Evolutionary conservation across 2,888 invertebrate species (phyloP).

Genomic region (Gastrophysa polygoni): DNA sequence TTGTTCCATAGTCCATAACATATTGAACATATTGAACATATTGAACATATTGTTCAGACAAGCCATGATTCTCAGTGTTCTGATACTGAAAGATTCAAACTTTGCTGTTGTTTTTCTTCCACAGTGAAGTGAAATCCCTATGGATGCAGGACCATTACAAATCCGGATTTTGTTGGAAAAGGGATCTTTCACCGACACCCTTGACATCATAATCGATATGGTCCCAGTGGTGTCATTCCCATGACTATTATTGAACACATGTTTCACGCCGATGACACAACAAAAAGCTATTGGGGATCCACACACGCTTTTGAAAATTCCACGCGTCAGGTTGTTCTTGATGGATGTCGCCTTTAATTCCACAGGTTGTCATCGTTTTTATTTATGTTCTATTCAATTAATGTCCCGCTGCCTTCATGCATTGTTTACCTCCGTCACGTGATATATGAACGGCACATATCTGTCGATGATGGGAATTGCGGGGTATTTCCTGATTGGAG

Average conservation of each 20-base stretch:
- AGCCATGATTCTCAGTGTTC: too few species aligned
- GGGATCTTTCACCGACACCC: too few species aligned
- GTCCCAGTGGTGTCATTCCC: constrained; percentile 10
- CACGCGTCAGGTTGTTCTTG: constrained; percentile 15
- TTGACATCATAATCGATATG: too few species aligned
- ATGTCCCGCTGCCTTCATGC: constrained; percentile 12
- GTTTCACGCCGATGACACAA: neutral
- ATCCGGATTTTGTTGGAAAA: too few species aligned
- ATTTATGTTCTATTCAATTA: constrained; percentile 28
- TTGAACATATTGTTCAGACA: too few species aligned
- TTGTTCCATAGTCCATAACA: too few species aligned
- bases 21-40: too few species aligned
- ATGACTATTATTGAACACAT: constrained; percentile 16
- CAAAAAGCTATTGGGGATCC: constrained; percentile 5
- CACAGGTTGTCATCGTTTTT: constrained; percentile 42
- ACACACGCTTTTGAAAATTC: constrained; percentile 16
- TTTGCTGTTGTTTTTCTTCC: too few species aligned
- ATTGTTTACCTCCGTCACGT: constrained; percentile 25
- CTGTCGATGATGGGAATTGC: constrained; percentile 19
- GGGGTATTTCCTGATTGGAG: constrained; percentile 14
- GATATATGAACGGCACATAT: constrained; percentile 20
- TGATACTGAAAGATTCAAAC: too few species aligned
- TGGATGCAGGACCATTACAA: too few species aligned
- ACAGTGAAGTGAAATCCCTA: too few species aligned
- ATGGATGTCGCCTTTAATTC: constrained; percentile 42